Base-by-base conservation (phyloP, 1,140 invertebrate genomes). In the Lucilia cuprina region DNA sequence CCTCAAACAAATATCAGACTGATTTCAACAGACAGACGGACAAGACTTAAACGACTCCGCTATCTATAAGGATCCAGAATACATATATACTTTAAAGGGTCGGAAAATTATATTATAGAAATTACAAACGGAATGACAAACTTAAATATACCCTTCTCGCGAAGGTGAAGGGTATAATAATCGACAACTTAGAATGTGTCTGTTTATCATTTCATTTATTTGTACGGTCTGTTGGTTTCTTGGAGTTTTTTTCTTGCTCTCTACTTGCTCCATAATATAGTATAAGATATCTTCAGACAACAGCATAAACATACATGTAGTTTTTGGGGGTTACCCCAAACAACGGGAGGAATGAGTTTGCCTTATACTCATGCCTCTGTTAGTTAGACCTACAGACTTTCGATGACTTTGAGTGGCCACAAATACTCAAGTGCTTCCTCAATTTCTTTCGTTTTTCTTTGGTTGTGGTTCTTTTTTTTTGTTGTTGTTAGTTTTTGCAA, bases 191-290 rank as follows among this genome's bases (percentile, higher is more conserved):
- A 55, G 50, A 80, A 80, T 50, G 75, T 78, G 77, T 80, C 77
- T 80, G 77, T 80, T 80, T 80, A 80, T 80, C 77, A 80, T 80
- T 80, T 80, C 77, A 49, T 80, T 80, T 80, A 80, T 80, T 80
- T 80, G 77, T 80, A 80, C 77, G 77, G 77, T 80, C 77, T 80
- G 75, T 78, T 78, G 75, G 75, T 19, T 41, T 78, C 65, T 70
- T 19, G 65, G n/a, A 70, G 21, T 12, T 70, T 21, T 70, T 25
- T 12, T 70, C 25, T 8, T 21, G 0, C 0, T 70, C 50, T 5
- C 10, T 60, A 5, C 50, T 14, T 60, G 41, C 55, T 7, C 13
- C 65, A 70, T 70, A 70, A n/a, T 9, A 25, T 70, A n/a, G n/a
- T n/a, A 17, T 12, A 55, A 49, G 49, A 49, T 2, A 55, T 55